Percentiles rank a stretch among this genome's conserved stretches.
These are phyloP conservation scores for Fabriciana adippe DNA, from an alignment of 2,888 invertebrate genomes.

Conservation along the genomic window DNA sequence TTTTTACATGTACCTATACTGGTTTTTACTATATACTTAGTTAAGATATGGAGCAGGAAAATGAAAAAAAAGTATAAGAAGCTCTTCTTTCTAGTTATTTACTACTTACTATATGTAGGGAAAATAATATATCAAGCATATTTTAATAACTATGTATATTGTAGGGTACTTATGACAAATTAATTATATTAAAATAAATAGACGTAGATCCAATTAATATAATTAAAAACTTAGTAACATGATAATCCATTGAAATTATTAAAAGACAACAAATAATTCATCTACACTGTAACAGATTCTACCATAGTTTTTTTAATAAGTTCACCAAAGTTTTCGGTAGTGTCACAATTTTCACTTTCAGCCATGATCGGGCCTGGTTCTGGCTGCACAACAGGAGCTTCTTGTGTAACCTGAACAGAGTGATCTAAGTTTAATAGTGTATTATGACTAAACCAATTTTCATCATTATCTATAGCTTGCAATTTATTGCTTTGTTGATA, in stretches of 20 bases:
- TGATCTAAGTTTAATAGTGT: slow-evolving; percentile 68
- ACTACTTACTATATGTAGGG: slow-evolving; percentile 17
- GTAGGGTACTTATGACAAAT: slow-evolving; percentile 17
- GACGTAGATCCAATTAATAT: slow-evolving; percentile 62
- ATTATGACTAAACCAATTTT: slow-evolving; percentile 78
- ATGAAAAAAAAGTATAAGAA: neutral
- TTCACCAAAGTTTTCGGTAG: slow-evolving; percentile 91
- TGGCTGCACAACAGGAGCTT: slow-evolving; percentile 54
- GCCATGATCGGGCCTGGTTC: slow-evolving; percentile 46
- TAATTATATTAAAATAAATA: slow-evolving; percentile 22
- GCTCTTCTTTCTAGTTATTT: slow-evolving; percentile 8
- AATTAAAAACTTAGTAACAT: slow-evolving; percentile 73
- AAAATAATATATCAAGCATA: slow-evolving; percentile 22
- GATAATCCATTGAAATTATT: slow-evolving; percentile 66
- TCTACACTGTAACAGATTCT: slow-evolving; percentile 92
- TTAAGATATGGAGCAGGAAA: neutral
- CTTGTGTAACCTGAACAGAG: slow-evolving; percentile 65
- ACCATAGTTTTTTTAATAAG: slow-evolving; percentile 96
- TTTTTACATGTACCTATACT: too few species aligned
- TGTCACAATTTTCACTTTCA: slow-evolving; percentile 56
- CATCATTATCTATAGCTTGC: slow-evolving; percentile 82
- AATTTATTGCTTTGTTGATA: slow-evolving; percentile 85
- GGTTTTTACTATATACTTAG: neutral
- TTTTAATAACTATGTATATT: slow-evolving; percentile 15
- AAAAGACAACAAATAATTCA: slow-evolving; percentile 72